Evolutionary conservation across 2,797 vertebrate genomes (phyloP).

Genomic region (Crypturellus tataupa): DNA sequence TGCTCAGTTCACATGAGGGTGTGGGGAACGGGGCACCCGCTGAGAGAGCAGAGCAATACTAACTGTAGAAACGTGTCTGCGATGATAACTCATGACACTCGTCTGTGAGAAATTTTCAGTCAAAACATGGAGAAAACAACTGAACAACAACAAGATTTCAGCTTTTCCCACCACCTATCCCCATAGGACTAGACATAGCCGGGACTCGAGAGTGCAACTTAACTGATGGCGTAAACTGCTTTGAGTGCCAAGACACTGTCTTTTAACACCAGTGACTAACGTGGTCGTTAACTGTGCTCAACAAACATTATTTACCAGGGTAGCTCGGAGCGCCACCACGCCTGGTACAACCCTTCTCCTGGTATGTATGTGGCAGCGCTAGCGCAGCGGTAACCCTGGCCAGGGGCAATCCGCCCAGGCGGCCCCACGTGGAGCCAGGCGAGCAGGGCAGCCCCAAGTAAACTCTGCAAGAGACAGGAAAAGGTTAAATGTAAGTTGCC

Average conservation of each 20-base stretch:
- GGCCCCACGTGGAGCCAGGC: fast-evolving
- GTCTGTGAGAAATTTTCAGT: background rate
- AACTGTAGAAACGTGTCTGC: background rate
- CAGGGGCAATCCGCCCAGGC: background rate
- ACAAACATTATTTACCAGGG: background rate
- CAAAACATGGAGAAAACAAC: background rate
- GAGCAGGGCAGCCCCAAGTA: background rate
- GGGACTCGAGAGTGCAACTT: background rate
- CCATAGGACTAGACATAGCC: background rate
- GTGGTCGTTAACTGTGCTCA: background rate
- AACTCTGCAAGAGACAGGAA: background rate
- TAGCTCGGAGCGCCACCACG: background rate
- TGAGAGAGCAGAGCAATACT: background rate
- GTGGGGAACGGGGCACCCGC: background rate
- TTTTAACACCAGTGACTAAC: background rate
- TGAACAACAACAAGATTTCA: background rate
- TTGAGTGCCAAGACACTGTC: background rate
- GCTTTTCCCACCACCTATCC: background rate
- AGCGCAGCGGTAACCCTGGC: background rate
- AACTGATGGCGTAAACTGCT: background rate
- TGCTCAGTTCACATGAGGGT: background rate
- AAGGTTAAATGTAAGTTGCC: background rate
- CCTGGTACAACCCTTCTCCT: slow-evolving; percentile 47
- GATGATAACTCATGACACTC: background rate
- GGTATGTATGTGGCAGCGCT: slow-evolving; percentile 31